Base-by-base conservation (phyloP, 2,797 vertebrate genomes). In the Manis javanica region DNA sequence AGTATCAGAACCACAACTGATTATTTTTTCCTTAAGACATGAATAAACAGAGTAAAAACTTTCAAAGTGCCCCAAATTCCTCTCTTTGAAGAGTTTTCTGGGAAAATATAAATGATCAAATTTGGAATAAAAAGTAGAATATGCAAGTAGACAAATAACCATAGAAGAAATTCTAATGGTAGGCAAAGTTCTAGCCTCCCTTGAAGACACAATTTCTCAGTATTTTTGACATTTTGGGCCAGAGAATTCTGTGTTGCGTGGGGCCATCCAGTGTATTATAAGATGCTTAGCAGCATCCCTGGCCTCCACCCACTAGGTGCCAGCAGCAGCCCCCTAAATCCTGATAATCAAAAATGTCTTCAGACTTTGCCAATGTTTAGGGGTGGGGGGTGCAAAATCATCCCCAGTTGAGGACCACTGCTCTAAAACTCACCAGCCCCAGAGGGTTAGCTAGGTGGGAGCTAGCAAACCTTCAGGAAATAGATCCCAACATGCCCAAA, bases 41-140 rank as follows among this genome's bases (percentile, higher is more conserved):
- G 29, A 64, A 55, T 68, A 31, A n/a, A 15, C 10, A 39, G 42
- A 71, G 51, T 68, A 23, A 79, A 64, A 66, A 57, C n/a, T 86
- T 78, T 83, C 53, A 55, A 81, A 82, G 53, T 26, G 3, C 46
- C 61, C 24, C 18, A 42, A 51, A 18, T n/a, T 31, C 10, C 53
- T 55, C 66, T 57, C 13, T 34, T 78, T 26, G 57, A 51, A 51
- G 29, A 77, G 55, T 49, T 94, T 91, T 72, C 85, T 64, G 84
- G 84, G 61, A 42, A 91, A 66, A 81, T 3, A 19, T 6, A 31
- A 34, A 61, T 91, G 2, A 37, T 29, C 26, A 82, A 63, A 51
- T 74, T 31, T 83, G 91, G 61, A 34, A 66, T 55, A 75, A 91
- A 86, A 82, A n/a, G 19, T 5, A 37, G 81, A 81, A 96, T 81